Percentiles rank a stretch among this genome's conserved stretches.
Conservation (phyloP, 2,888 invertebrate genomes). For the Xestoiulus laeticollis region DNA sequence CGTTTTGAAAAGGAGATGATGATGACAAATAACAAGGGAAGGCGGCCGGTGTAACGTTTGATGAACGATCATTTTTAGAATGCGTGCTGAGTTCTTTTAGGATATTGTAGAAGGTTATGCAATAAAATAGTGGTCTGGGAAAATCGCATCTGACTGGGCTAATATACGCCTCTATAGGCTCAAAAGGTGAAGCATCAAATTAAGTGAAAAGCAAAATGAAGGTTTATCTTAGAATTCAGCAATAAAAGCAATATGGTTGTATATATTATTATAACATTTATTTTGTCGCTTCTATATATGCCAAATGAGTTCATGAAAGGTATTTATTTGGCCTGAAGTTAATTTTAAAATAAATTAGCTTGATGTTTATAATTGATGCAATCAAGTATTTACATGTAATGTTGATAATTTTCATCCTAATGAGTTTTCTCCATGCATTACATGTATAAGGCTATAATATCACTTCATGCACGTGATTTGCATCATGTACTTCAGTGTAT, state of each 20-base stretch:
- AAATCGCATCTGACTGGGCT: constrained; percentile 11
- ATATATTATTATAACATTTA: neutral
- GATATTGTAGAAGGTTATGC: neutral
- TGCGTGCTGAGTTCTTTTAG: neutral
- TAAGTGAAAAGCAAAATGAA: neutral
- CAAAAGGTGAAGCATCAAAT: constrained; percentile 23
- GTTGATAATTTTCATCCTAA: too few relatives aligned
- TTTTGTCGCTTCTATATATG: neutral
- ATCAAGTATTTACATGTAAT: too few relatives aligned
- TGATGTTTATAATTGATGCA: neutral
- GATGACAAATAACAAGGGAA: constrained; percentile 10
- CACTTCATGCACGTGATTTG: too few relatives aligned
- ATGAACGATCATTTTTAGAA: constrained; percentile 23
- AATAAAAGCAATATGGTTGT: neutral
- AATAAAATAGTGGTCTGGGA: constrained; percentile 11
- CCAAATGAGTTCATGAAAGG: neutral
- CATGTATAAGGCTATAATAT: too few relatives aligned
- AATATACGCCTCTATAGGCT: constrained; percentile 5
- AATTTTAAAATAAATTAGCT: neutral
- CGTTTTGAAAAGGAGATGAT: constrained; percentile 33
- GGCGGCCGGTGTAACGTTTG: neutral
- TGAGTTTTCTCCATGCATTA: too few relatives aligned
- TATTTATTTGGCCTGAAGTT: neutral
- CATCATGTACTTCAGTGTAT: too few relatives aligned
- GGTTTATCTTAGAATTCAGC: neutral